Percentiles rank a stretch among this genome's conserved stretches.
These are phyloP conservation scores for Agrotis exclamationis DNA, from an alignment of 2,888 invertebrate genomes.

Conservation along the genomic window DNA sequence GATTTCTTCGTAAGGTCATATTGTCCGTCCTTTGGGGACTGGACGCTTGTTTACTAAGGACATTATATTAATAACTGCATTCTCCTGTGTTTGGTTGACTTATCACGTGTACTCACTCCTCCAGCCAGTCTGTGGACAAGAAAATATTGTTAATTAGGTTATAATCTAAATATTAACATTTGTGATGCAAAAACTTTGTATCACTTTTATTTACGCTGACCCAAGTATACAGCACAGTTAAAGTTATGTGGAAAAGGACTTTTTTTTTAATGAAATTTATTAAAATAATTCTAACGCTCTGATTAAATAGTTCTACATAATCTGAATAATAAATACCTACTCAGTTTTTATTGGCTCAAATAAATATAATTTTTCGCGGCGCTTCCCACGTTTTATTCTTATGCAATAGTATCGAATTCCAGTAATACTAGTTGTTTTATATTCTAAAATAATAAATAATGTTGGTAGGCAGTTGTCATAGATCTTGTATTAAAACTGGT, in stretches of 20 bases:
- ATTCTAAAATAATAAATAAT: background rate
- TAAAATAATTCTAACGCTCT: background rate
- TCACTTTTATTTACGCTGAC: no score
- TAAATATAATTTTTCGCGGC: background rate
- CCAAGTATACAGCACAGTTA: no score
- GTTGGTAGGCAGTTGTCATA: background rate
- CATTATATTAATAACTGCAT: constrained; percentile 75
- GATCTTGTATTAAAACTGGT: background rate
- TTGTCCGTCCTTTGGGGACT: constrained; percentile 68
- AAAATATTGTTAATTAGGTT: constrained; percentile 57
- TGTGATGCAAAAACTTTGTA: no score
- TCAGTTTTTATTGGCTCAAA: constrained; percentile 20
- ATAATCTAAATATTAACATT: no score
- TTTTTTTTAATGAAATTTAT: background rate
- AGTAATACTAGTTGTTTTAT: constrained; percentile 5
- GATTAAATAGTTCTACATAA: background rate
- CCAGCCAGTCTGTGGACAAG: constrained; percentile 96
- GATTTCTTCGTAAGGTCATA: constrained; percentile 71
- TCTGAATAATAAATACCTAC: constrained; percentile 15
- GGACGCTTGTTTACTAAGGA: constrained; percentile 67
- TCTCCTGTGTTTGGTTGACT: constrained; percentile 84
- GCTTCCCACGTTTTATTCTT: constrained; percentile 13
- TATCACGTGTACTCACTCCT: constrained; percentile 98
- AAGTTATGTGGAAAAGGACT: no score
- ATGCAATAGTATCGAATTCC: constrained; percentile 3